A percentile compares a stretch with the other conserved stretches of the same genome.
Evolutionary conservation across 2,888 invertebrate genomes (phyloP).

Genomic region (Cephus spinipes): DNA sequence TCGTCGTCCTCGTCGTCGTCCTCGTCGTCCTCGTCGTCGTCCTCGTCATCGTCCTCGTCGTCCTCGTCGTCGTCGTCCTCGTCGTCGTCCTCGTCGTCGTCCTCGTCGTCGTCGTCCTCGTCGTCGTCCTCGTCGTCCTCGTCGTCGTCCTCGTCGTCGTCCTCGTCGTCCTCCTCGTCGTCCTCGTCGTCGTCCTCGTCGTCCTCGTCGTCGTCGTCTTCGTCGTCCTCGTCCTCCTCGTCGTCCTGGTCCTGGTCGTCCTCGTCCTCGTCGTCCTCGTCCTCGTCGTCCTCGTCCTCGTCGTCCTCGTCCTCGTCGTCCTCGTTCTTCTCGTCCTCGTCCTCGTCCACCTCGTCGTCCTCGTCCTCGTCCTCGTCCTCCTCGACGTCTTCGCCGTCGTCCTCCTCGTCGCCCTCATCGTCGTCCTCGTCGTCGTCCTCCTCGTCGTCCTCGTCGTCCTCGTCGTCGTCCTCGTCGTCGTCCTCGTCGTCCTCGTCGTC

Average conservation of each 20-base stretch:
- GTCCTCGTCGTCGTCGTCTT: no score
- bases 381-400: no score
- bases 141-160: background rate
- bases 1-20: background rate
- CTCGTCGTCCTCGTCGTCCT: no score
- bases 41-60: background rate
- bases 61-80: no score
- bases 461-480: no score
- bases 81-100: background rate
- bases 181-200: background rate
- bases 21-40: background rate
- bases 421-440: no score
- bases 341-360: background rate
- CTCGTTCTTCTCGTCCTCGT: no score
- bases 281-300: background rate
- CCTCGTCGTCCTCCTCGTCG: background rate
- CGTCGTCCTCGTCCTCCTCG: no score
- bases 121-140: background rate
- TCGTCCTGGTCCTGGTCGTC: background rate
- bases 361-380: constrained; percentile 2
- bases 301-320: no score
- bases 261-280: no score
- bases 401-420: no score
- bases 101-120: background rate
- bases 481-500: no score